phyloP scores from a whole-genome alignment of 1,140 invertebrate genomes.

The Eupristina koningsbergeri region DNA sequence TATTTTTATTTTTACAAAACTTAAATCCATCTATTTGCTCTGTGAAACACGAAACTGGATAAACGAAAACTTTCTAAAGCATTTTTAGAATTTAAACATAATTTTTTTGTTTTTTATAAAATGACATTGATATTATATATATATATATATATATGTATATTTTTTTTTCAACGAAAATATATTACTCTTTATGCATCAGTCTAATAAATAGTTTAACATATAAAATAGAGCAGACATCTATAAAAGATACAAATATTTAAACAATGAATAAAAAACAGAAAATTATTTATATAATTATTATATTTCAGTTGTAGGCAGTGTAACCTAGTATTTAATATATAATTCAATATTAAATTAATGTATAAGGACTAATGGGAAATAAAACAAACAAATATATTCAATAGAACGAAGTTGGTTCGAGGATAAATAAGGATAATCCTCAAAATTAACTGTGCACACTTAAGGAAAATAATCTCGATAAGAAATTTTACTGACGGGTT shows the following conservation, averaged over 20 bases:
- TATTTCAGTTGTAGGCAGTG: too few species aligned
- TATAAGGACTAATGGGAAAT: too few species aligned
- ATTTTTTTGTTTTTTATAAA: background rate
- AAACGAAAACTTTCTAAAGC: background rate
- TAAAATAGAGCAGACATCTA: too few species aligned
- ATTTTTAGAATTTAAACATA: conserved; percentile 15
- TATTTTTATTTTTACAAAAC: background rate
- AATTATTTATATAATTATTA: too few species aligned
- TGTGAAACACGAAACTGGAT: conserved; percentile 12
- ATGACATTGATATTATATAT: background rate
- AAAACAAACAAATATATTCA: background rate
- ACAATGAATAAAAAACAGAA: too few species aligned
- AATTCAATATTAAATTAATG: too few species aligned
- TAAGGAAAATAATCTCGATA: conserved; percentile 35
- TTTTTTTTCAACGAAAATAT: too few species aligned
- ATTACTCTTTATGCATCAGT: too few species aligned
- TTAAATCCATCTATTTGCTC: background rate
- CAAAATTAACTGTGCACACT: conserved; percentile 25
- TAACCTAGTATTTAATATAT: too few species aligned
- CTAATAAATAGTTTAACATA: too few species aligned
- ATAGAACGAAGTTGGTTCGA: background rate
- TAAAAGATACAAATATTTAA: too few species aligned
- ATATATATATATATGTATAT: too few species aligned
- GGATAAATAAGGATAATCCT: conserved; percentile 22
- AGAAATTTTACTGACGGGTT: conserved; percentile 53